Evolutionary conservation across 1,140 invertebrate species (phyloP).

Genomic region (Lordiphosa collinella): DNA sequence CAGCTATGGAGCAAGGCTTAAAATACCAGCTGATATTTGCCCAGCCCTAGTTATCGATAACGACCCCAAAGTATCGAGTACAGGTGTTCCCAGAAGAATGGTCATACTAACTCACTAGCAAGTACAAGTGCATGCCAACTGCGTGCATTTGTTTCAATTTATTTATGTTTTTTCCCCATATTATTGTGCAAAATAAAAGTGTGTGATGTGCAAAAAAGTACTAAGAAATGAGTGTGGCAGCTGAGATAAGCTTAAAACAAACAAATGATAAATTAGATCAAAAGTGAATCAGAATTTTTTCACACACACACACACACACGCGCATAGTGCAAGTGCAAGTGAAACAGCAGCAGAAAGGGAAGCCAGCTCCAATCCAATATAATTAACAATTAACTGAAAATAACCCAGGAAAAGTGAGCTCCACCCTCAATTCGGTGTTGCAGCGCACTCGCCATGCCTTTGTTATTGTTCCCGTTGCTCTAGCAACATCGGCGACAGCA

Average conservation of each 20-base stretch:
- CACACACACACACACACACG: conserved; percentile 31
- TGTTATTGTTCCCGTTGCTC: conserved; percentile 28
- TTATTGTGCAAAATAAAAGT: no score
- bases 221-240: no score
- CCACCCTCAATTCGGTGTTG: conserved; percentile 12
- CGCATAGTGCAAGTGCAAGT: conserved; percentile 64
- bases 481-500: conserved; percentile 30
- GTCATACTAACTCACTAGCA: neutral
- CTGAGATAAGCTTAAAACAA: neutral
- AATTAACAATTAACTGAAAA: conserved; percentile 16
- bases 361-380: conserved; percentile 12
- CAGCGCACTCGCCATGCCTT: no score
- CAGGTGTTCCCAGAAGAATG: neutral
- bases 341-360: conserved; percentile 65
- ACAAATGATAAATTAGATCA: conserved; percentile 13
- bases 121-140: conserved; percentile 48
- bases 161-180: no score
- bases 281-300: conserved; percentile 68
- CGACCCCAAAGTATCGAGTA: conserved; percentile 31
- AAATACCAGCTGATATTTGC: neutral
- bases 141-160: conserved; percentile 42
- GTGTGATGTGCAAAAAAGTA: no score
- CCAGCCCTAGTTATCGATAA: conserved; percentile 12
- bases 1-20: neutral
- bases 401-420: conserved; percentile 17